A percentile compares a stretch with the other conserved stretches of the same genome.
Evolutionary conservation across 2,888 invertebrate genomes (phyloP).

Genomic region (Pilophorus perplexus): DNA sequence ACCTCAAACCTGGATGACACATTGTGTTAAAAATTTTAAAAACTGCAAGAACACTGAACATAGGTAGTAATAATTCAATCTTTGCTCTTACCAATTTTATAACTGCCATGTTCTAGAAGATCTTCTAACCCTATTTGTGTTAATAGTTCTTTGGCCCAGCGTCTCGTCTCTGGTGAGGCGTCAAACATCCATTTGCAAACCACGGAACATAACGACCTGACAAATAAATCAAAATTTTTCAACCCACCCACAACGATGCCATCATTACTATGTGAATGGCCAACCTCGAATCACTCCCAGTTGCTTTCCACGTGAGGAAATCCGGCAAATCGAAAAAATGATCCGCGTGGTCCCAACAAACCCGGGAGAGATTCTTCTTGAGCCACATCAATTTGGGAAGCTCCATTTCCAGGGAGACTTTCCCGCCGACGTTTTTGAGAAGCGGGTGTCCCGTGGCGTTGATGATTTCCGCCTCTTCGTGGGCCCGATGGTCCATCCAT

Average conservation of each 20-base stretch:
- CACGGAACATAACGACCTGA: slow-evolving; percentile 83
- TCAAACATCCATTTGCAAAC: slow-evolving; percentile 94
- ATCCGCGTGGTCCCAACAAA: slow-evolving; percentile 65
- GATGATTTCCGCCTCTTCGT: slow-evolving; percentile 73
- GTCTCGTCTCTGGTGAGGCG: slow-evolving; percentile 55
- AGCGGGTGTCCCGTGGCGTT: slow-evolving; percentile 73
- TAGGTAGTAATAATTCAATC: no score
- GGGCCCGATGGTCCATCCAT: slow-evolving; percentile 91
- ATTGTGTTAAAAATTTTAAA: no score
- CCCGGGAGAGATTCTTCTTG: slow-evolving; percentile 65
- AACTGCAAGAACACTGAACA: no score
- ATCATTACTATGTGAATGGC: background rate
- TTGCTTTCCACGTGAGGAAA: slow-evolving; percentile 89
- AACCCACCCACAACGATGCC: background rate
- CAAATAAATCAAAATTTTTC: background rate
- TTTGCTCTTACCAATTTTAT: slow-evolving; percentile 62
- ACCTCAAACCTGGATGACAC: no score
- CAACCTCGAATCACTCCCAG: slow-evolving; percentile 57
- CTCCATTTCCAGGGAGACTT: slow-evolving; percentile 95
- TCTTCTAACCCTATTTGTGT: slow-evolving; percentile 71
- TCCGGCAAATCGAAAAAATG: slow-evolving; percentile 90
- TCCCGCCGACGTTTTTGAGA: slow-evolving; percentile 83
- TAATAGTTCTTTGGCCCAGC: slow-evolving; percentile 76
- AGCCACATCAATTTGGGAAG: slow-evolving; percentile 92
- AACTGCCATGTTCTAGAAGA: slow-evolving; percentile 64